Base-by-base conservation (phyloP, 2,888 invertebrate genomes). In the Neoaliturus tenellus region DNA sequence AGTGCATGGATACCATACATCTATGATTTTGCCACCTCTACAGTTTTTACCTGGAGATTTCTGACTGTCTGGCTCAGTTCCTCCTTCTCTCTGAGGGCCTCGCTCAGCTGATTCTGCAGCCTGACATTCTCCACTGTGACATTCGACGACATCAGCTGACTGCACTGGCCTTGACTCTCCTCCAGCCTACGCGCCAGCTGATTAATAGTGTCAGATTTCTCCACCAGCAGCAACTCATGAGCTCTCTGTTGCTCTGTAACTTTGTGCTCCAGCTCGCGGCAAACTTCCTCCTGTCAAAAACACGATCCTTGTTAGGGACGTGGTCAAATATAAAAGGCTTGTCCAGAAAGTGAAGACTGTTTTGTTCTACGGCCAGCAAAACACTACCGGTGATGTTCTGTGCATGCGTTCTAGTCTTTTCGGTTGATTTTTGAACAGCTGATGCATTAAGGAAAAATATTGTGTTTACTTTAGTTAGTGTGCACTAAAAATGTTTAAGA, bases 141-240 rank as follows among this genome's bases (percentile, higher is more conserved):
- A 62, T 82, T 82, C 44, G 84, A 23, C 23, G 78, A 75, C 84
- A 84, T 82, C 25, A 84, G 82, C 33, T 84, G 78, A 10, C 69
- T 67, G 62, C 84, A 84, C 44, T 84, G 84, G 17, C 69, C 51
- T 35, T 84, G 84, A 33, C 84, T 84, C 35, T 82, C 82, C 23
- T 84, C 84, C 28, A 84, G 55, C 44, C 33, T 35, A 8, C 78
- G 58, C 20, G 81, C 62, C 78, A 84, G 78, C 20, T 71, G 78
- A 41, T 75, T 84, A 17, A 84, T 84, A 23, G 86, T 83, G 10
- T 87, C 86, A 20, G 86, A 85, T 69, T 86, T 87, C 20, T 86
- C 86, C 71, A 87, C 85, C n/a, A 87, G 44, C 35, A 83, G 73
- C 35, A 81, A 83, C n/a, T 85, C 82, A 20, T 85, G 85, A 17